A percentile compares a stretch with the other conserved stretches of the same genome.
These are phyloP conservation scores for Rhabdornis inornatus DNA, from an alignment of 2,113 vertebrate species.

Conservation along the genomic window DNA sequence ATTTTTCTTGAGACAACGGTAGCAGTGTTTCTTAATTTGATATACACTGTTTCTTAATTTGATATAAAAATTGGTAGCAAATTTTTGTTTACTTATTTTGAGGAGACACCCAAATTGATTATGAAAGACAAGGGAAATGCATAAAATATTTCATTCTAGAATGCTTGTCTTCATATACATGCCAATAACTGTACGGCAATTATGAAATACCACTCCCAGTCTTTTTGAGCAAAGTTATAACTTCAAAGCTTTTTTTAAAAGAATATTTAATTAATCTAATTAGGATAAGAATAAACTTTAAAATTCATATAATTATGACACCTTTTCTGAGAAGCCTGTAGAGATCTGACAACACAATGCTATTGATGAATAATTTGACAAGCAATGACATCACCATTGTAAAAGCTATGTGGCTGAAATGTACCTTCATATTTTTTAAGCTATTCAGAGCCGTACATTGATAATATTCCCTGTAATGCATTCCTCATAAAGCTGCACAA, in stretches of 20 bases:
- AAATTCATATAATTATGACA: not conserved
- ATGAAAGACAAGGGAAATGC: not conserved
- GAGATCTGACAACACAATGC: not conserved
- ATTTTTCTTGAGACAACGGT: not conserved
- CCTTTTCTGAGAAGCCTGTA: not conserved
- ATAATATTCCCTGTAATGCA: not conserved
- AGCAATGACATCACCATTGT: not conserved
- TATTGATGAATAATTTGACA: not conserved
- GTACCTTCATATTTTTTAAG: not conserved
- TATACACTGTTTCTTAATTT: not conserved
- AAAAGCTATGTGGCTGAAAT: not conserved
- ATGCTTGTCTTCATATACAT: not conserved
- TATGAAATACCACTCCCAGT: not conserved
- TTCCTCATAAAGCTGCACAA: not conserved
- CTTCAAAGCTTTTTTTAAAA: not conserved
- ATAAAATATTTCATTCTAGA: not conserved
- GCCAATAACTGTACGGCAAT: not conserved
- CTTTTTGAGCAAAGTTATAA: not conserved
- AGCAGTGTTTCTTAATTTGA: not conserved
- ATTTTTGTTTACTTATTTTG: not conserved
- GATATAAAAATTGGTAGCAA: not conserved
- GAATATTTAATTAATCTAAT: not conserved
- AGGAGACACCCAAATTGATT: not conserved
- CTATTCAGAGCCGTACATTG: not conserved
- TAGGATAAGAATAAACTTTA: not conserved